Conservation (phyloP, 2,888 invertebrate genomes). For the Germaria angustata region DNA sequence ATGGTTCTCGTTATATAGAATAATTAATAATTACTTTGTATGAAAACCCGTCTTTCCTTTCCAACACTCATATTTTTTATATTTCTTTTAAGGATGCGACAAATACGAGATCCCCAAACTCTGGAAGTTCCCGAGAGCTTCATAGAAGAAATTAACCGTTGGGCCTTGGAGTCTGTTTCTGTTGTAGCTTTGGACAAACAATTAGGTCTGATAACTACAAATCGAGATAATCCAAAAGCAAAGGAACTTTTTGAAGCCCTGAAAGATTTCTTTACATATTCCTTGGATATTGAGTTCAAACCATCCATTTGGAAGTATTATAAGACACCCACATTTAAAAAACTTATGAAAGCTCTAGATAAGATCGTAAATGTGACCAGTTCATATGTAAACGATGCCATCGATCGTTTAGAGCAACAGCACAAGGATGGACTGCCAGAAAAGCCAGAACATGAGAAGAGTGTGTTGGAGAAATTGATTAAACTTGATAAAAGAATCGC, state of each 20-base stretch:
- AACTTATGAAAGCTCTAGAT: constrained; percentile 71
- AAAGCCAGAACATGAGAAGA: constrained; percentile 77
- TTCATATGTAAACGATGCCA: constrained; percentile 77
- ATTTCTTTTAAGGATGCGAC: constrained; percentile 76
- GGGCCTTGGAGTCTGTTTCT: constrained; percentile 83
- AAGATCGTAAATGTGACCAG: constrained; percentile 70
- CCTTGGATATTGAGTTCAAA: constrained; percentile 70
- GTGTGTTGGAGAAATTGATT: constrained; percentile 84
- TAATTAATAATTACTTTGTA: no score
- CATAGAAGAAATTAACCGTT: constrained; percentile 81
- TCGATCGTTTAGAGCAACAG: constrained; percentile 70
- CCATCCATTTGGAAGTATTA: constrained; percentile 72
- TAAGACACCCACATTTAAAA: constrained; percentile 70
- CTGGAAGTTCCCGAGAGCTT: constrained; percentile 80
- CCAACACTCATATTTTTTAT: no score
- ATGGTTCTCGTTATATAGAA: no score
- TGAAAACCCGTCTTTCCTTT: no score
- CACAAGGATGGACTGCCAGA: constrained; percentile 66
- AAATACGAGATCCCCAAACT: constrained; percentile 73
- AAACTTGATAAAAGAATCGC: constrained; percentile 84
- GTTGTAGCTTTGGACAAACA: constrained; percentile 79
- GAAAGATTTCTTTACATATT: constrained; percentile 60
- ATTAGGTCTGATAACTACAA: constrained; percentile 72
- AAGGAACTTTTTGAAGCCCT: constrained; percentile 68
- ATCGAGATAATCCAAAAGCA: constrained; percentile 63